Conservation (phyloP, 2,113 vertebrate genomes). For the Sialia sialis region DNA sequence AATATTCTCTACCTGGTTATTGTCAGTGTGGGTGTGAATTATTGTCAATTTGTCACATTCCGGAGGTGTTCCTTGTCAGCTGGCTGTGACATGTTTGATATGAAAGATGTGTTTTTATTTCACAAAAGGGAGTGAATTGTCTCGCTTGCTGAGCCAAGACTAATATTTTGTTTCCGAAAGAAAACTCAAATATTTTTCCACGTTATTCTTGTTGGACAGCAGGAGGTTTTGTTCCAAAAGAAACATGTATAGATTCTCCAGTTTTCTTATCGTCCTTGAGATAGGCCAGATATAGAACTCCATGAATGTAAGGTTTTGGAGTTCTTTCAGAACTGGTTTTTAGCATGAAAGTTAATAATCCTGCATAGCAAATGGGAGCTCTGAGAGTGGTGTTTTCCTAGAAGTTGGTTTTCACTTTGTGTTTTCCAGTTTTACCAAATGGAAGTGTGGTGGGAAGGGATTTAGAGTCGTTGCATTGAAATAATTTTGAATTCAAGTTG, state of each 20-base stretch:
- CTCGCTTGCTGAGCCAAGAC: conserved; percentile 74
- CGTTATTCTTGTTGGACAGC: conserved; percentile 71
- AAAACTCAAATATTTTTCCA: conserved; percentile 73
- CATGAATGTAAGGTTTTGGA: background rate
- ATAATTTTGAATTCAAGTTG: background rate
- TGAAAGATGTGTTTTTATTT: conserved; percentile 66
- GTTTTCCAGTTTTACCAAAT: background rate
- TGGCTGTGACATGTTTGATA: conserved; percentile 53
- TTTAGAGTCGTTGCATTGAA: background rate
- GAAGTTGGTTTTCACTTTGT: background rate
- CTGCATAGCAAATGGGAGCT: background rate
- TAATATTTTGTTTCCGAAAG: conserved; percentile 79
- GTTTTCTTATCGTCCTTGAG: conserved; percentile 69
- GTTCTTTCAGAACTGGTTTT: background rate
- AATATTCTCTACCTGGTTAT: conserved; percentile 59
- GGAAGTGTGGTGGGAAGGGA: background rate
- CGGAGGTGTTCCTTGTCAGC: conserved; percentile 65
- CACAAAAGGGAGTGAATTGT: conserved; percentile 64
- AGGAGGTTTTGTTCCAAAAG: conserved; percentile 71
- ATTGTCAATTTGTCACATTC: conserved; percentile 46
- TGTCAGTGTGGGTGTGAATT: conserved; percentile 46
- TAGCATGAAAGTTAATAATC: background rate
- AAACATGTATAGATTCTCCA: conserved; percentile 64
- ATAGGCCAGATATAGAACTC: conserved; percentile 52
- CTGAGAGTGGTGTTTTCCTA: background rate